Percentiles rank a stretch among this genome's conserved stretches.
Conservation (phyloP, 2,797 vertebrate species). For the Martes flavigula region DNA sequence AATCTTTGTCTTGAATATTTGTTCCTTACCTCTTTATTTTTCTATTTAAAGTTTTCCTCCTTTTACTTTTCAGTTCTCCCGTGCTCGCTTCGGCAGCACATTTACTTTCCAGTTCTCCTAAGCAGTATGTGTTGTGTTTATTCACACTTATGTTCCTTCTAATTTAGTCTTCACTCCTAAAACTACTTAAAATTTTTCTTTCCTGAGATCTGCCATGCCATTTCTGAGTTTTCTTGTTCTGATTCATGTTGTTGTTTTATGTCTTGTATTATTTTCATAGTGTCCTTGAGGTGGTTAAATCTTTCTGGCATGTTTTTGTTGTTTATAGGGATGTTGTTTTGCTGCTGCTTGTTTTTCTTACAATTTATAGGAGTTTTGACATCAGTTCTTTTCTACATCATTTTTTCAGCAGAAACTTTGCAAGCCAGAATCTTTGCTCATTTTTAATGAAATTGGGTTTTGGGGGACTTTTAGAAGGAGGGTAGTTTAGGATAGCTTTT, state of each 20-base stretch:
- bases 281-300: background rate
- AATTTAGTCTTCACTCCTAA: background rate
- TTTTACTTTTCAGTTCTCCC: background rate
- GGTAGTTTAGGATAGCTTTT: background rate
- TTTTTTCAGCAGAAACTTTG: background rate
- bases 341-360: background rate
- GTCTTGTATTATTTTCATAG: background rate
- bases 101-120: background rate
- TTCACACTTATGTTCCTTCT: background rate
- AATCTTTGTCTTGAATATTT: background rate
- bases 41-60: background rate
- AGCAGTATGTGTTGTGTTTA: background rate
- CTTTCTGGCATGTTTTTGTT: background rate
- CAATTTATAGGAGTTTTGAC: background rate
- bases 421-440: background rate
- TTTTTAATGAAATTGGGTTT: background rate
- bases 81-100: too few relatives aligned
- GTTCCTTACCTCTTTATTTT: background rate
- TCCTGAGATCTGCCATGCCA: background rate
- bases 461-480: background rate
- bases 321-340: background rate
- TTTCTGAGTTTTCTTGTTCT: background rate
- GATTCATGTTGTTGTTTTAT: background rate
- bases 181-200: background rate
- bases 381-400: background rate